A percentile compares a stretch with the other conserved stretches of the same genome.
phyloP scores from a whole-genome alignment of 37 sponge, comb jelly and placozoan species.

The Cladorhizidae sp. region DNA sequence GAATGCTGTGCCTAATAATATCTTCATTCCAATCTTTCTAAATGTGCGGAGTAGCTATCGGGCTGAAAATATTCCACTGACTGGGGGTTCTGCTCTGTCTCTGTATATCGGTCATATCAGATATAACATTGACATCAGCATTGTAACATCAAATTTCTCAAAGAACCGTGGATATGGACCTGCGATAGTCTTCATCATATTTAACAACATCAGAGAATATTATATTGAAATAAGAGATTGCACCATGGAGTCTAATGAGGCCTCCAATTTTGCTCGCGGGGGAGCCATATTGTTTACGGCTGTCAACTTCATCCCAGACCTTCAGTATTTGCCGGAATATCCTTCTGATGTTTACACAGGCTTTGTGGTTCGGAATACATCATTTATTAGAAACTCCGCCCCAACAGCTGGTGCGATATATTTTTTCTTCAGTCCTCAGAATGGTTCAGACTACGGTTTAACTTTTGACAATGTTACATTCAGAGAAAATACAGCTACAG shows the following conservation, averaged over 20 bases:
- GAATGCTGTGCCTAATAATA: background rate
- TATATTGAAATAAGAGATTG: background rate
- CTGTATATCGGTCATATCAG: background rate
- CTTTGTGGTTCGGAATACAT: background rate
- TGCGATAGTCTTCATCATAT: background rate
- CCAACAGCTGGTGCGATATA: slow-evolving; percentile 10
- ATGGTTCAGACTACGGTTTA: slow-evolving; percentile 4
- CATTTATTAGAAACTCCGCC: slow-evolving; percentile 30
- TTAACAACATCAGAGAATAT: slow-evolving; percentile 9
- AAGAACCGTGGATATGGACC: background rate
- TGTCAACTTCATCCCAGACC: background rate
- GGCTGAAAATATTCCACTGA: background rate
- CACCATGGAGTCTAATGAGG: background rate
- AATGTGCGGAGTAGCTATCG: background rate
- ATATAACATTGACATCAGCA: background rate
- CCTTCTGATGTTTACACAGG: slow-evolving; percentile 7
- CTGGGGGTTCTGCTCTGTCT: slow-evolving; percentile 3
- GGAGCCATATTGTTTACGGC: slow-evolving; percentile 2
- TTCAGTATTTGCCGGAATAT: slow-evolving; percentile 7
- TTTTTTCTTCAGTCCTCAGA: slow-evolving; percentile 7
- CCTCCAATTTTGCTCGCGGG: background rate
- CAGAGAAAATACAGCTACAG: background rate
- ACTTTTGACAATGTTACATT: background rate
- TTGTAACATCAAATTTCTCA: background rate
- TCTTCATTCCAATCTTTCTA: background rate